Percentiles rank a stretch among this genome's conserved stretches.
Conservation (phyloP, 2,888 invertebrate genomes). For the Hydroisotoma schaefferi region DNA sequence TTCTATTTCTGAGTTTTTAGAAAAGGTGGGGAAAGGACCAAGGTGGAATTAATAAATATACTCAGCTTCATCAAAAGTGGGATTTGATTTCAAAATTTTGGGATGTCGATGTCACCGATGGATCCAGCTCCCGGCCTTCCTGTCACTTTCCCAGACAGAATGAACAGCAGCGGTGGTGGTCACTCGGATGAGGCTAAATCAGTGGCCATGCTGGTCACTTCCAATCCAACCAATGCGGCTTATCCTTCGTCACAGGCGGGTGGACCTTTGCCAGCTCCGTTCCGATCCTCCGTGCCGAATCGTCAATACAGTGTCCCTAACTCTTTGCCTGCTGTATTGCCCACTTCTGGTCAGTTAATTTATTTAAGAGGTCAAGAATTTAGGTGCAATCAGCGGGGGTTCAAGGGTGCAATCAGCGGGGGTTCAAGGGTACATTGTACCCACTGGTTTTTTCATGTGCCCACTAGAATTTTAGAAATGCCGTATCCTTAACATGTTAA, state of each 20-base stretch:
- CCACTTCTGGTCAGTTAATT: conserved; percentile 42
- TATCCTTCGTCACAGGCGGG: conserved; percentile 20
- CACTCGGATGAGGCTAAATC: conserved; percentile 37
- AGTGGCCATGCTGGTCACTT: conserved; percentile 42
- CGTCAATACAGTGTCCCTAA: conserved; percentile 45
- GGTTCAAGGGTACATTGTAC: no score
- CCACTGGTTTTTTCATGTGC: no score
- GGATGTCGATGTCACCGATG: conserved; percentile 45
- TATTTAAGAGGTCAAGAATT: neutral
- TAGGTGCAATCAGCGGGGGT: neutral
- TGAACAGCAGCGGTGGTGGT: conserved; percentile 17
- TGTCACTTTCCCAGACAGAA: conserved; percentile 34
- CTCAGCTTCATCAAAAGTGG: no score
- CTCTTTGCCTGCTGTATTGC: conserved; percentile 44
- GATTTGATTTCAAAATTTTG: no score
- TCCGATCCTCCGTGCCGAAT: conserved; percentile 25
- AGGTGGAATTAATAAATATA: no score
- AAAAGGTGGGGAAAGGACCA: no score
- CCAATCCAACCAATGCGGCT: conserved; percentile 38
- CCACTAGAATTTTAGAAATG: no score
- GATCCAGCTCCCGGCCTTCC: conserved; percentile 44
- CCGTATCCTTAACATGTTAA: no score
- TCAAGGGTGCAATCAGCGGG: neutral
- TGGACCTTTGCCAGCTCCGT: conserved; percentile 37
- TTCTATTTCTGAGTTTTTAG: no score